A percentile compares a stretch with the other conserved stretches of the same genome.
Evolutionary conservation across 37 sponge, comb jelly and placozoan genomes (phyloP).

Genomic region (Cliona cf. orientalis): DNA sequence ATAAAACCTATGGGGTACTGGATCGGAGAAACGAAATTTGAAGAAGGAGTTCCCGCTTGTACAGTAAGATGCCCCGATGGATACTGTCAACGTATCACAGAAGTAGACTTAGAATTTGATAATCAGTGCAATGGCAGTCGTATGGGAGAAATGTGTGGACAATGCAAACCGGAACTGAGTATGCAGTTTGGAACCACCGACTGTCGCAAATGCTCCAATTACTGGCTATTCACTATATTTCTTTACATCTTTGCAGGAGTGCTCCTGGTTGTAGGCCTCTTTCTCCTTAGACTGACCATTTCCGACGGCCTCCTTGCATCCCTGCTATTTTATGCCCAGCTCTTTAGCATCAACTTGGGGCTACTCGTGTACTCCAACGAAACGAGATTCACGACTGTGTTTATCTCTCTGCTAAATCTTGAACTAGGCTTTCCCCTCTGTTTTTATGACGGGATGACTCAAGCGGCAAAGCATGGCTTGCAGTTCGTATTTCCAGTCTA

Average conservation of each 20-base stretch:
- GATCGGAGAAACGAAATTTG: neutral
- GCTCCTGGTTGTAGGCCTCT: neutral
- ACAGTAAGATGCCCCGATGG: neutral
- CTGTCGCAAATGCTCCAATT: constrained; percentile 15
- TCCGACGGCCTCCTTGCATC: neutral
- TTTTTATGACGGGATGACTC: constrained; percentile 13
- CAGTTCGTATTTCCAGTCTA: constrained; percentile 14
- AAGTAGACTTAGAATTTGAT: neutral
- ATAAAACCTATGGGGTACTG: neutral
- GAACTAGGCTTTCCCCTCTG: constrained; percentile 3
- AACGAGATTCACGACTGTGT: neutral
- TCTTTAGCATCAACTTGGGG: neutral
- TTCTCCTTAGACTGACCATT: neutral
- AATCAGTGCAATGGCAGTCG: neutral
- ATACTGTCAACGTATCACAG: neutral
- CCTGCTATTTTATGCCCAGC: neutral
- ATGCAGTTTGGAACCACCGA: neutral
- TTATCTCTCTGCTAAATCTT: neutral
- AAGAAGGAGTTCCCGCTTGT: neutral
- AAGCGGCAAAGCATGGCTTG: neutral
- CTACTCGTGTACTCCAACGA: neutral
- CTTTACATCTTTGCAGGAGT: neutral
- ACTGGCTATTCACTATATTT: constrained; percentile 6
- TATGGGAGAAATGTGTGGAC: neutral
- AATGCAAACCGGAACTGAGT: neutral